These are phyloP conservation scores for Crotalus tigris DNA, from an alignment of 2,113 vertebrate genomes.

Conservation along the genomic window DNA sequence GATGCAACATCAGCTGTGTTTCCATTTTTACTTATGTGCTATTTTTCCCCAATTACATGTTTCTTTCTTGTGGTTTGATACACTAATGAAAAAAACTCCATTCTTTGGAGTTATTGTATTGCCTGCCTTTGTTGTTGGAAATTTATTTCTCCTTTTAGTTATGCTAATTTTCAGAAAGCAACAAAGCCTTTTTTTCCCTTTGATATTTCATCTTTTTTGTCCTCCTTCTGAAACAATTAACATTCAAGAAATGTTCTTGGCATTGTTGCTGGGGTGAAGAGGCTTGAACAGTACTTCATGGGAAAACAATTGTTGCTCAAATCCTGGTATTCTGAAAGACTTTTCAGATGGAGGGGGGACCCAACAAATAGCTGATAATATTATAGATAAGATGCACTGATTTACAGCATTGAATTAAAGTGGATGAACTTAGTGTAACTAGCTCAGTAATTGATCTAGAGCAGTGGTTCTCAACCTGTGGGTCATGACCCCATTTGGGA, in stretches of 20 bases:
- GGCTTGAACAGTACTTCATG: conserved; percentile 55
- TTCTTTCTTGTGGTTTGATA: conserved; percentile 81
- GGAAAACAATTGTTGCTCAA: conserved; percentile 59
- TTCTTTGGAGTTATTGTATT: conserved; percentile 81
- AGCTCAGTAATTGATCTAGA: conserved; percentile 74
- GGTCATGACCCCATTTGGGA: no score
- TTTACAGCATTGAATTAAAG: conserved; percentile 72
- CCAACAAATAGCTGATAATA: conserved; percentile 74
- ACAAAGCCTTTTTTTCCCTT: conserved; percentile 66
- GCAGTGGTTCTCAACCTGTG: conserved; percentile 17
- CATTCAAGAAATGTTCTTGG: conserved; percentile 70
- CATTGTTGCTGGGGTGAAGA: conserved; percentile 51
- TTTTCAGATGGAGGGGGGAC: conserved; percentile 70
- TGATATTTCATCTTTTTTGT: conserved; percentile 70
- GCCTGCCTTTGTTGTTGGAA: conserved; percentile 81
- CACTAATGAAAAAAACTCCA: conserved; percentile 80
- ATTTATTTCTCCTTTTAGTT: conserved; percentile 82
- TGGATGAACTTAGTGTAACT: conserved; percentile 66
- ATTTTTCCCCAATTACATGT: conserved; percentile 80
- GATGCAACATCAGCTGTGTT: conserved; percentile 80
- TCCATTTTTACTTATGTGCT: conserved; percentile 80
- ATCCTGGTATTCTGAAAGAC: conserved; percentile 67
- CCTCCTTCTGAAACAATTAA: conserved; percentile 72
- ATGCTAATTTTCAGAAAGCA: conserved; percentile 74
- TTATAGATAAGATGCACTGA: conserved; percentile 74